Conservation (phyloP, 2,113 vertebrate genomes). For the Willisornis vidua region DNA sequence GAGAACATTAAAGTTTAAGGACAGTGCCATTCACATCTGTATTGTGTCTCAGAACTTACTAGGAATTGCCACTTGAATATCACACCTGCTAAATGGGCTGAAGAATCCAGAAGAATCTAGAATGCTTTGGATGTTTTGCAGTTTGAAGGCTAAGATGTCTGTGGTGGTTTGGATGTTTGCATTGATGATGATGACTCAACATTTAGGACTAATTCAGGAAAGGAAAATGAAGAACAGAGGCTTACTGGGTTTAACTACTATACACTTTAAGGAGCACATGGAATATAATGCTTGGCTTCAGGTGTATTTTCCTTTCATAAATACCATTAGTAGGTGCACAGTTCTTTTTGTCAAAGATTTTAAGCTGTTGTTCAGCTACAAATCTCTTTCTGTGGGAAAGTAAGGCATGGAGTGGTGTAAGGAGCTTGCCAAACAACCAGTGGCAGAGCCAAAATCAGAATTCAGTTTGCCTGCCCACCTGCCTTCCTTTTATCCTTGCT, state of each 20-base stretch:
- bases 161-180: background rate
- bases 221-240: background rate
- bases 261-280: background rate
- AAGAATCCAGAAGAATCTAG: background rate
- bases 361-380: background rate
- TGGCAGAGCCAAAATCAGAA: constrained; percentile 30
- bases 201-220: background rate
- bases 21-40: background rate
- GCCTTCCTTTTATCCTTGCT: background rate
- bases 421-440: constrained; percentile 11
- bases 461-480: constrained; percentile 29
- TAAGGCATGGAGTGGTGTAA: background rate
- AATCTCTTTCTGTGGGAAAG: background rate
- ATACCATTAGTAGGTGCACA: background rate
- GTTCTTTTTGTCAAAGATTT: background rate
- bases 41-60: background rate
- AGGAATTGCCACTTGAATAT: background rate
- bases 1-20: background rate
- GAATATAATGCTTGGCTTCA: background rate
- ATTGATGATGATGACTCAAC: background rate
- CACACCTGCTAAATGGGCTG: background rate
- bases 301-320: background rate
- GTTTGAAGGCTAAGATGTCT: background rate
- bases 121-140: background rate
- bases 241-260: background rate